These are phyloP conservation scores for Hapalemur alaotrensis DNA, from an alignment of 2,797 vertebrate genomes.

Conservation along the genomic window DNA sequence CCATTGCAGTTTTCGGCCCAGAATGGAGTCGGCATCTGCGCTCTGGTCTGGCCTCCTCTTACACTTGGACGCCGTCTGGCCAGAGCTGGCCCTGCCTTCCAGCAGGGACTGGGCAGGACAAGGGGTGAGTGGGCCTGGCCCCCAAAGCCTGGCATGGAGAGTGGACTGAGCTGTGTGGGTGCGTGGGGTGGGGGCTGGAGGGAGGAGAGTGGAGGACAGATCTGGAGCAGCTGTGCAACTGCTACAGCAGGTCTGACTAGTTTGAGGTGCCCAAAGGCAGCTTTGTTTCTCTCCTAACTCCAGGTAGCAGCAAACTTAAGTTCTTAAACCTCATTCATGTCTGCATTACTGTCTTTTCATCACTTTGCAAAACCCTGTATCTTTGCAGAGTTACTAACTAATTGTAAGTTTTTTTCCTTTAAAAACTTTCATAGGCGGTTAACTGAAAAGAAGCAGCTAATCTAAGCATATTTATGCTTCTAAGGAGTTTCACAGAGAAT, in stretches of 20 bases:
- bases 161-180: slow-evolving; percentile 81
- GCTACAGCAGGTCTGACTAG: slow-evolving; percentile 89
- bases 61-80: not conserved
- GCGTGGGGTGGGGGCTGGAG: slow-evolving; percentile 81
- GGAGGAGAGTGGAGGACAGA: slow-evolving; percentile 79
- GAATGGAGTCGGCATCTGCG: not conserved
- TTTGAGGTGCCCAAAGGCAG: slow-evolving; percentile 86
- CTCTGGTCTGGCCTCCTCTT: not conserved
- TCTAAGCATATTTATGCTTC: slow-evolving; percentile 54
- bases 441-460: not conserved
- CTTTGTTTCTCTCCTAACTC: slow-evolving; percentile 83
- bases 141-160: slow-evolving; percentile 66
- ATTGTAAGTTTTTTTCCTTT: slow-evolving; percentile 47
- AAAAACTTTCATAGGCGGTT: slow-evolving; percentile 6
- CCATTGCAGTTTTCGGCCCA: not conserved
- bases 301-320: slow-evolving; percentile 80
- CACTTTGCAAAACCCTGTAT: slow-evolving; percentile 38
- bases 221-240: slow-evolving; percentile 80
- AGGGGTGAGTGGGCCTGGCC: slow-evolving; percentile 47
- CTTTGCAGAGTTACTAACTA: slow-evolving; percentile 59
- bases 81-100: not conserved
- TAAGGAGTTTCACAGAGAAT: slow-evolving; percentile 42
- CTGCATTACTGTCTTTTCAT: slow-evolving; percentile 72
- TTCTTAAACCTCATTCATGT: slow-evolving; percentile 77
- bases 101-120: slow-evolving; percentile 6